Conservation (phyloP, 1,140 invertebrate species). For the Panonychus citri region DNA sequence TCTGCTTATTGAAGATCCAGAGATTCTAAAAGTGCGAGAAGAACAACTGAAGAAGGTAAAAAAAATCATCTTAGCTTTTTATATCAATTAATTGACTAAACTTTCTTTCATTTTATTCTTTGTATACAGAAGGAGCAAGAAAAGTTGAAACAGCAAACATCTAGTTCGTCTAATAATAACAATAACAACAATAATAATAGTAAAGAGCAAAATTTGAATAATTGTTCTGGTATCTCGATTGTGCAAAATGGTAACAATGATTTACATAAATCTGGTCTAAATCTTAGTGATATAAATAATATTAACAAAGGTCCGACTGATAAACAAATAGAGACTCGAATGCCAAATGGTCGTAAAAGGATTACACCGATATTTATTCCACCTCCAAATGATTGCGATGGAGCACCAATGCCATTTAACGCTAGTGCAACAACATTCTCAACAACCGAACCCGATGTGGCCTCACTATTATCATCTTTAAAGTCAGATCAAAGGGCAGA, state of each 20-base stretch:
- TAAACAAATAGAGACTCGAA: slow-evolving; percentile 84
- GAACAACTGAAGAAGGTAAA: background rate
- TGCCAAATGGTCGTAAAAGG: slow-evolving; percentile 68
- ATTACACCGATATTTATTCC: slow-evolving; percentile 91
- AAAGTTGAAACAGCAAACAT: too few species aligned
- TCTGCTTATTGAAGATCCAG: slow-evolving; percentile 8
- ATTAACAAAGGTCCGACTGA: slow-evolving; percentile 38
- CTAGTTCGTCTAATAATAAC: too few species aligned
- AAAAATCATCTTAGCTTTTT: background rate
- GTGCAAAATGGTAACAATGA: too few species aligned
- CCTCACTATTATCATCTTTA: background rate
- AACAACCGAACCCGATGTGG: slow-evolving; percentile 26
- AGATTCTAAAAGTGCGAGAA: slow-evolving; percentile 8
- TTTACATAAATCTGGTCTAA: too few species aligned
- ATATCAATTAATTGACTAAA: background rate
- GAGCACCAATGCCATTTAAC: background rate
- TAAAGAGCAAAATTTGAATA: too few species aligned
- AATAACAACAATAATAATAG: too few species aligned
- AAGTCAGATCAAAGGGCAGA: slow-evolving; percentile 47
- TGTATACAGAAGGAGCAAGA: background rate
- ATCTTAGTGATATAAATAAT: background rate
- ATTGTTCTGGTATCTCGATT: too few species aligned
- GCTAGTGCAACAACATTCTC: slow-evolving; percentile 34
- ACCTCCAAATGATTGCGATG: slow-evolving; percentile 28
- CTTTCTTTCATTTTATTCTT: too few species aligned